Evolutionary conservation across 2,888 invertebrate species (phyloP), one percentile per base, ranked within the genome.

Genomic region (Lutraria lutraria): DNA sequence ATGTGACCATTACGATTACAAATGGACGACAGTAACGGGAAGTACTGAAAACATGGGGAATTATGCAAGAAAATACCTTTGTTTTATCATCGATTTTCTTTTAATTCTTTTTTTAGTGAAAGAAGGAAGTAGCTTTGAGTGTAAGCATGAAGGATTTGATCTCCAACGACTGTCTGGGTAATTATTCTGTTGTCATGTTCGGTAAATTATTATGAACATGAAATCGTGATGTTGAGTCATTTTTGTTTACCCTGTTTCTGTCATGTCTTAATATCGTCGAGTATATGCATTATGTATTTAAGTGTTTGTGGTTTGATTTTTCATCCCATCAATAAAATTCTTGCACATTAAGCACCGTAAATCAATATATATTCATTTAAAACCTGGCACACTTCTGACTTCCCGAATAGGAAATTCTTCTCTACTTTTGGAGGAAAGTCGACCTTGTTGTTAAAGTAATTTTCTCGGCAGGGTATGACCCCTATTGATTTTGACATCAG

Each of bases 1-100:
- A 91, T 91, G 91, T 91, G 91, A 88, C 63, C 81, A 86, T 87
- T 68, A 82, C 63, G 56, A 79, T 83, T 82, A 85, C 89, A 91
- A 91, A 91, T 91, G 91, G 91, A 87, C 56, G 85, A 81, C 63
- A 25, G 43, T 43, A 10, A 54, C 76, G 85, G 85, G 60, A 85
- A 43, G 60, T n/a, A 76, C 76, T 82, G 16, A 80, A 60, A 87
- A 84, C 81, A 88, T 85, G 60, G 34, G 21, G 21, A 80, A 43
- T 31, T 43, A 53, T 76, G 76, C 6, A 19, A 85, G n/a, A 60
- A 79, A 60, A 53, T 16, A 29, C 6, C n/a, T 60, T 56, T 72
- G 12, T 80, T 80, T 60, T 8, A 16, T 80, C 56, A n/a, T 54
- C 12, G 31, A 34, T 25, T 34, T 31, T 25, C 13, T 85, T 56